Percentiles rank a stretch among this genome's conserved stretches.
These are phyloP conservation scores for Leucopternis melanops DNA, from an alignment of 2,113 vertebrate genomes.

Conservation along the genomic window DNA sequence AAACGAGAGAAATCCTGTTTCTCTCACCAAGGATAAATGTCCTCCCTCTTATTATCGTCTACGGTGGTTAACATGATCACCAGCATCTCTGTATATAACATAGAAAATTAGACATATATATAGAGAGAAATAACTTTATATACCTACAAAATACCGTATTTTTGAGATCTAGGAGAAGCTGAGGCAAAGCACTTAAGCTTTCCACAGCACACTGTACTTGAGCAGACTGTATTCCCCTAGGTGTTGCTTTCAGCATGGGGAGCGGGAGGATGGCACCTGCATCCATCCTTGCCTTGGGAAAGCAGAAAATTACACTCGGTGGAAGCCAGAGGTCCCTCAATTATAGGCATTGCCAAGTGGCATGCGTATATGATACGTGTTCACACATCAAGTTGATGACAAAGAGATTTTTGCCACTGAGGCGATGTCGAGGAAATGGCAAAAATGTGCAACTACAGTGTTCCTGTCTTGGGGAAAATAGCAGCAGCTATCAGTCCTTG, in stretches of 20 bases:
- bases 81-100: background rate
- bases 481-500: background rate
- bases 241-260: background rate
- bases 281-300: background rate
- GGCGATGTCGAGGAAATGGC: background rate
- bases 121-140: background rate
- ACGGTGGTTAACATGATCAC: too few relatives aligned
- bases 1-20: background rate
- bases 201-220: background rate
- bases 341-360: background rate
- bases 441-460: accelerated
- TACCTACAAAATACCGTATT: background rate
- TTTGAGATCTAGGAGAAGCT: background rate
- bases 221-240: too few relatives aligned
- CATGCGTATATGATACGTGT: accelerated
- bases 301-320: background rate
- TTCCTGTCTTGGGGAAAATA: background rate
- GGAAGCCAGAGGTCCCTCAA: background rate
- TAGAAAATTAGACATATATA: too few relatives aligned
- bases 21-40: background rate
- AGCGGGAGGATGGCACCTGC: background rate
- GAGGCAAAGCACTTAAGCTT: background rate
- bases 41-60: background rate
- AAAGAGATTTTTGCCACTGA: background rate
- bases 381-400: accelerated